Evolutionary conservation across 2,113 vertebrate genomes (phyloP), one percentile per base, ranked within the genome.

Genomic region (Perca flavescens): DNA sequence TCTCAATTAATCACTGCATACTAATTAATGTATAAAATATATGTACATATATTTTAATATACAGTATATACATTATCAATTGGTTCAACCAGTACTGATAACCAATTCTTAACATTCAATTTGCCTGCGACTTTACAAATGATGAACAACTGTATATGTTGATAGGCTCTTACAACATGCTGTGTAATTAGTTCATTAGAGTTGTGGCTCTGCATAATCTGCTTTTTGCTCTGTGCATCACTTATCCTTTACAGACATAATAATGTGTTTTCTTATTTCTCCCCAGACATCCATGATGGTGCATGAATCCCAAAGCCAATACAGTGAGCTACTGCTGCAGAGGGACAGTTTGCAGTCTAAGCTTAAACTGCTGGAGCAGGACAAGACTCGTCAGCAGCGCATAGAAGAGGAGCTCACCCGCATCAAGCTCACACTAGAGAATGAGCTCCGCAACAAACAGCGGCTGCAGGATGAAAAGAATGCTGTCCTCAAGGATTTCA

Each of bases 321-420:
- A 96, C 87, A 97, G 89, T 64, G 96, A 97, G 9, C 71, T 97
- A 36, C 87, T 96, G 85, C 94, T 97, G 91, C 97, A 99, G 89
- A 96, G 94, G 82, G 97, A 99, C 88, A 96, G 94, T 68, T 92
- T 99, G 36, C 86, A 97, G 64, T 91, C 96, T 79, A 99, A 97
- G 92, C 95, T 99, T 40, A 99, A 97, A 86, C 86, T 97, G 70
- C 82, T 99, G 87, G 97, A 99, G 82, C 97, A 98, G 90, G 97
- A 98, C 85, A 98, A 97, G 87, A 92, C 85, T 84, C 83, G 96
- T 89, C 88, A 96, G 47, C 94, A 96, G 86, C 95, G 96, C 58
- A 80, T 96, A 34, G 98, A 99, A 88, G 98, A 99, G 1, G 98
- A 99, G 74, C 95, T 99, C 77, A 96, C 82, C 50, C 97, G 96